Evolutionary conservation across 2,888 invertebrate species (phyloP), one percentile per base, ranked within the genome.

Genomic region (Biston stratarius): DNA sequence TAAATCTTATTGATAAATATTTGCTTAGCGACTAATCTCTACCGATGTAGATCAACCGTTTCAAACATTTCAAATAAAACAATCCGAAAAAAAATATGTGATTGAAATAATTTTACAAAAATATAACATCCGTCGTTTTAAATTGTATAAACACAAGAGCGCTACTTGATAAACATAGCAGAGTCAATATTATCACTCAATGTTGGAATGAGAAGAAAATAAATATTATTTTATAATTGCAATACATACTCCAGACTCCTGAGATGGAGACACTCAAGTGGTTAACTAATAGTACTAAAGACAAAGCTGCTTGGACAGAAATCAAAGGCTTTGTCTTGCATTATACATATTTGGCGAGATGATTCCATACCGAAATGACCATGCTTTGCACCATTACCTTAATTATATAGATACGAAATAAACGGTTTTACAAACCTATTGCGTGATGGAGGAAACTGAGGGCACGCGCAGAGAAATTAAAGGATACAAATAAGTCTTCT

Each of bases 151-250:
- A 90, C 85, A 87, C 84, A 88, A 86, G 87, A 85, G 85, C 82
- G 81, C 81, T 85, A 82, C 77, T 80, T 78, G 78, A 82, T 55
- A 66, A 36, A 85, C 73, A 81, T 78, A 82, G 75, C 80, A 83
- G 55, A 67, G 86, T 86, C 83, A 84, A 81, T 77, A 83, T 77
- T 82, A 86, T 85, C 84, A 88, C 85, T 85, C 83, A 81, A 86
- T 77, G 85, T 82, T 91, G 92, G 90, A 91, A 91, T 92, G 91
- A 90, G 85, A 88, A 84, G 79, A 87, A 84, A 87, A 85, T 86
- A 83, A 85, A 86, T 83, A 83, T 78, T 79, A 80, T 70, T 81
- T 79, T 70, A 77, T 74, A 75, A 77, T 74, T 71, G 72, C 70
- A 75, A 64, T 71, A 60, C 65, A 62, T 72, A 75, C 68, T 70